phyloP scores from a whole-genome alignment of 2,888 invertebrate species.

The Acleris emargana region DNA sequence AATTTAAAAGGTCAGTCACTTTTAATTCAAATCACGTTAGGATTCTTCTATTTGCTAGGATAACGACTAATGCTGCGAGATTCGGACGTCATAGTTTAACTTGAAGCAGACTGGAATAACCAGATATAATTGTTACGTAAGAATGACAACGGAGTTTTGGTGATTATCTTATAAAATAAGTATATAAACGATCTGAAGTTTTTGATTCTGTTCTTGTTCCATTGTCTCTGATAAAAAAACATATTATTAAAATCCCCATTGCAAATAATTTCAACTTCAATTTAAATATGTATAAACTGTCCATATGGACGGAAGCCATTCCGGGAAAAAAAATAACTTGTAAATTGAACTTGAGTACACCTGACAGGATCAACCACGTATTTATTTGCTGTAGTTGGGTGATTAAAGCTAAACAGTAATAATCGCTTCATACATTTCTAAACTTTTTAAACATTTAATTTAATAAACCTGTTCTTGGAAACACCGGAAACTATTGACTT shows the following conservation, averaged over 20 bases:
- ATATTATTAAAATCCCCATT: background rate
- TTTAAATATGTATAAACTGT: no score
- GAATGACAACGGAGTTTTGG: conserved; percentile 1
- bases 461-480: no score
- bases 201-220: background rate
- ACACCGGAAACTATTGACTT: no score
- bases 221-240: background rate
- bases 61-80: background rate
- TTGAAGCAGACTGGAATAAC: conserved; percentile 3
- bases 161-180: conserved; percentile 3
- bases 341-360: no score
- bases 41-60: background rate
- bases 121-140: conserved; percentile 3
- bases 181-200: background rate
- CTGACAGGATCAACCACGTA: no score
- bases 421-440: no score
- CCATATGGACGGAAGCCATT: no score
- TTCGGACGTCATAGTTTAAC: conserved; percentile 8
- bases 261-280: no score
- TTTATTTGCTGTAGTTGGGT: no score
- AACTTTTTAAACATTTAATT: no score
- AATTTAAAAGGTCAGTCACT: conserved; percentile 1
- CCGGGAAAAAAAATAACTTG: no score
- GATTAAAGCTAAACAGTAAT: no score
- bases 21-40: conserved; percentile 8